Conservation (phyloP, 2,113 vertebrate species). For the Lagopus muta region DNA sequence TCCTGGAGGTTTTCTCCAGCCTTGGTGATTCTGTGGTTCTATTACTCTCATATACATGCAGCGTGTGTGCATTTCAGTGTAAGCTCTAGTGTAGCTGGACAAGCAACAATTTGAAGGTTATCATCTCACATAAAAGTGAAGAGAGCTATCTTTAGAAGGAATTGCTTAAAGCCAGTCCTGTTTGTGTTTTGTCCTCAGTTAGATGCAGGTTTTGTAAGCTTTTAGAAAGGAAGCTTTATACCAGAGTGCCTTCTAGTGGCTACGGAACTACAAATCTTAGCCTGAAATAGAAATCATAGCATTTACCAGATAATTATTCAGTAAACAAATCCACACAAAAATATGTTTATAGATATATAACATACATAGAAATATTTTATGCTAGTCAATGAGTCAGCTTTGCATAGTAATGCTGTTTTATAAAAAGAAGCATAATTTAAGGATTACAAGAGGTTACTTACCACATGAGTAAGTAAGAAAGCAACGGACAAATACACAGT, state of each 20-base stretch:
- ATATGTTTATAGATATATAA: not conserved
- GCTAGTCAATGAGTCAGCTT: not conserved
- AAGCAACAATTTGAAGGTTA: not conserved
- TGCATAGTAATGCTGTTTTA: not conserved
- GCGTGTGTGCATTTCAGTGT: fast-evolving
- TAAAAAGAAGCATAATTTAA: not conserved
- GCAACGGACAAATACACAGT: not conserved
- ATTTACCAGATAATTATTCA: not conserved
- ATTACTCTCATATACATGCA: not conserved
- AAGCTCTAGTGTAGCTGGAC: not conserved
- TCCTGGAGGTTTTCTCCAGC: too few species aligned
- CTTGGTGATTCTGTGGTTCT: too few species aligned
- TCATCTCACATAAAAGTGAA: not conserved
- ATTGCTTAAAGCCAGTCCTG: not conserved
- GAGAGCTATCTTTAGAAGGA: not conserved
- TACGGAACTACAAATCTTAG: not conserved
- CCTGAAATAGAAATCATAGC: not conserved
- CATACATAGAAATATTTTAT: not conserved
- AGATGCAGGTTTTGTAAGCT: not conserved
- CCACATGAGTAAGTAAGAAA: not conserved
- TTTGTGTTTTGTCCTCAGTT: not conserved
- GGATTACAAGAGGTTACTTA: not conserved
- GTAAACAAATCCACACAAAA: not conserved
- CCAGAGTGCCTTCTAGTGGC: slow-evolving; percentile 75
- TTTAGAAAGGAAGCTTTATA: slow-evolving; percentile 36